These are phyloP conservation scores for Meteorus colon DNA, from an alignment of 2,888 invertebrate species.

Conservation along the genomic window DNA sequence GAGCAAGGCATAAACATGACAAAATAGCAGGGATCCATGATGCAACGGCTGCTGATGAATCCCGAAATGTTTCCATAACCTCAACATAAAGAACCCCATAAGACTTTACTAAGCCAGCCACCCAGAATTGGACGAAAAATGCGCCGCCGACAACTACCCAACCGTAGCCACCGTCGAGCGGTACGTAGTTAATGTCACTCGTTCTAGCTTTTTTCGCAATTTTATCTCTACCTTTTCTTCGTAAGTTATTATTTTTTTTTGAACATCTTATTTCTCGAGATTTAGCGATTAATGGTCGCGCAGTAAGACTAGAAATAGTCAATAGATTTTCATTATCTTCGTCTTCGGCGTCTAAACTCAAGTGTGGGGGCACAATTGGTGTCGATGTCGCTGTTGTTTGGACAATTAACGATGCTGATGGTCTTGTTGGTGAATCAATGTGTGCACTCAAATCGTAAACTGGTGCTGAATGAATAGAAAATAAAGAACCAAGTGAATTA, in stretches of 20 bases:
- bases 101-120: slow-evolving; percentile 86
- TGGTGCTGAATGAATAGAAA: slow-evolving; percentile 83
- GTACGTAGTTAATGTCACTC: slow-evolving; percentile 66
- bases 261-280: slow-evolving; percentile 77
- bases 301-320: slow-evolving; percentile 83
- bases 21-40: slow-evolving; percentile 88
- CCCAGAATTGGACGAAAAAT: slow-evolving; percentile 87
- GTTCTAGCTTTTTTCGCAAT: slow-evolving; percentile 49
- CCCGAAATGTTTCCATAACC: slow-evolving; percentile 85
- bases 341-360: slow-evolving; percentile 75
- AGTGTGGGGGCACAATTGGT: slow-evolving; percentile 70
- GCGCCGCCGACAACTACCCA: slow-evolving; percentile 87
- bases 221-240: slow-evolving; percentile 52
- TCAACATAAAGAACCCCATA: slow-evolving; percentile 88
- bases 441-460: slow-evolving; percentile 67
- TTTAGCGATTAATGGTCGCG: slow-evolving; percentile 82
- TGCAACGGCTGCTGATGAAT: slow-evolving; percentile 83
- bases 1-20: slow-evolving; percentile 83
- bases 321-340: slow-evolving; percentile 83
- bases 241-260: slow-evolving; percentile 54
- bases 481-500: slow-evolving; percentile 77
- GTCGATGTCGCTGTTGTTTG: slow-evolving; percentile 72
- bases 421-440: slow-evolving; percentile 69
- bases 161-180: slow-evolving; percentile 85
- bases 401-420: slow-evolving; percentile 73